Percentiles rank a stretch among this genome's conserved stretches.
These are phyloP conservation scores for Glomeris marginata DNA, from an alignment of 2,888 invertebrate species.

Conservation along the genomic window DNA sequence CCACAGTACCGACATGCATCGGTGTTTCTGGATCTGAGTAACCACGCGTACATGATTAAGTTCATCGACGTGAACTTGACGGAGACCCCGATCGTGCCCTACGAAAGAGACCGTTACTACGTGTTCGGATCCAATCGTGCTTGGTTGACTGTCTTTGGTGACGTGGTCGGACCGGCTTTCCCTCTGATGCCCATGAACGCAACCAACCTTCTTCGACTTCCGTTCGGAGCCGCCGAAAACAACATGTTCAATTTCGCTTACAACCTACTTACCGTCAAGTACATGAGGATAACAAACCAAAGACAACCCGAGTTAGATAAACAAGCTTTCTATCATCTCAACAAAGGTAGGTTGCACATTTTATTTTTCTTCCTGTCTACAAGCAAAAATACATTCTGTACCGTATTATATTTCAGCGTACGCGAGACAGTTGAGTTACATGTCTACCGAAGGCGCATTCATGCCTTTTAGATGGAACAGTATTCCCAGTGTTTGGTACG, in stretches of 20 bases:
- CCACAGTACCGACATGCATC: slow-evolving; percentile 87
- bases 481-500: slow-evolving; percentile 60
- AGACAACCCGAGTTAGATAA: slow-evolving; percentile 64
- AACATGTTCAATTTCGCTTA: slow-evolving; percentile 94
- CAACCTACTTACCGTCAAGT: slow-evolving; percentile 76
- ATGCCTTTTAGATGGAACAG: slow-evolving; percentile 51
- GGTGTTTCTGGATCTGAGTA: slow-evolving; percentile 77
- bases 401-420: slow-evolving; percentile 40
- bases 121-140: slow-evolving; percentile 81
- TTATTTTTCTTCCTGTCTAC: background rate
- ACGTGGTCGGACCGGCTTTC: slow-evolving; percentile 84
- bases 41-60: slow-evolving; percentile 77
- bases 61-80: slow-evolving; percentile 93
- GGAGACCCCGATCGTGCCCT: slow-evolving; percentile 81
- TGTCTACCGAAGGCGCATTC: slow-evolving; percentile 82
- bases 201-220: slow-evolving; percentile 28
- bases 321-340: slow-evolving; percentile 71
- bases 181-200: slow-evolving; percentile 41
- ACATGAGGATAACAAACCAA: slow-evolving; percentile 81
- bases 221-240: slow-evolving; percentile 56
- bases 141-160: slow-evolving; percentile 39
- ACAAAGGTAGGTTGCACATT: slow-evolving; percentile 41
- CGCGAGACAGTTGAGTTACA: slow-evolving; percentile 77
- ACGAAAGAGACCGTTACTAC: slow-evolving; percentile 78
- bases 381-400: background rate